Percentiles rank a stretch among this genome's conserved stretches.
Conservation (phyloP, 2,888 invertebrate genomes). For the Meghimatium bilineatum region DNA sequence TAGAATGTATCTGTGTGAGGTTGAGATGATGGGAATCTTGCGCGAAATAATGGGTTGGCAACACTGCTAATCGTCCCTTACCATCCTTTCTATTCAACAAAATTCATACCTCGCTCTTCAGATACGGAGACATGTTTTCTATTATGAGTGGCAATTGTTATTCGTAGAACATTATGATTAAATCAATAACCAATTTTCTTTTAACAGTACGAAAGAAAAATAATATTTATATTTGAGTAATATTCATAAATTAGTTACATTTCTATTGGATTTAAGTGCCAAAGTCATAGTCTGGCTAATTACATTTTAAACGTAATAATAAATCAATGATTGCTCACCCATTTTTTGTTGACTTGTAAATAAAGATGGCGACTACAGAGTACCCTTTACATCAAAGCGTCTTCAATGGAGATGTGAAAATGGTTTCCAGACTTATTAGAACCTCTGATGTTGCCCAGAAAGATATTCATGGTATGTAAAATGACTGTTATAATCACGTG, state of each 20-base stretch:
- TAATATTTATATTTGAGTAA: background rate
- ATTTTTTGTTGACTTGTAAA: slow-evolving; percentile 51
- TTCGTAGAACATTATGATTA: background rate
- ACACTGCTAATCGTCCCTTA: no score
- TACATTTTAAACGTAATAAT: background rate
- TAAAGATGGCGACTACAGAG: slow-evolving; percentile 65
- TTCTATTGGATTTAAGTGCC: background rate
- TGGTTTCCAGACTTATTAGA: slow-evolving; percentile 86
- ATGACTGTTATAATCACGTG: background rate
- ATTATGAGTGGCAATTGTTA: slow-evolving; percentile 2
- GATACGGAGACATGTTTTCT: background rate
- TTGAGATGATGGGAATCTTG: no score
- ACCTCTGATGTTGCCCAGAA: slow-evolving; percentile 87
- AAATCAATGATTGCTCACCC: slow-evolving; percentile 8
- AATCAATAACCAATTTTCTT: background rate
- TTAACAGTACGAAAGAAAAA: background rate
- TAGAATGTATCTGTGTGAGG: no score
- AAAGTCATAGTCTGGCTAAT: background rate
- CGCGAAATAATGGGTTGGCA: no score
- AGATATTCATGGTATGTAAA: slow-evolving; percentile 84
- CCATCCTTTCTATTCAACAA: background rate
- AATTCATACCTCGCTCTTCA: background rate
- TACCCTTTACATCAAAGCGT: slow-evolving; percentile 90
- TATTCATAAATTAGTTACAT: background rate
- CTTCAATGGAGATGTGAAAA: slow-evolving; percentile 90